These are phyloP conservation scores for Eupithecia inturbata DNA, from an alignment of 2,888 invertebrate genomes.

Conservation along the genomic window DNA sequence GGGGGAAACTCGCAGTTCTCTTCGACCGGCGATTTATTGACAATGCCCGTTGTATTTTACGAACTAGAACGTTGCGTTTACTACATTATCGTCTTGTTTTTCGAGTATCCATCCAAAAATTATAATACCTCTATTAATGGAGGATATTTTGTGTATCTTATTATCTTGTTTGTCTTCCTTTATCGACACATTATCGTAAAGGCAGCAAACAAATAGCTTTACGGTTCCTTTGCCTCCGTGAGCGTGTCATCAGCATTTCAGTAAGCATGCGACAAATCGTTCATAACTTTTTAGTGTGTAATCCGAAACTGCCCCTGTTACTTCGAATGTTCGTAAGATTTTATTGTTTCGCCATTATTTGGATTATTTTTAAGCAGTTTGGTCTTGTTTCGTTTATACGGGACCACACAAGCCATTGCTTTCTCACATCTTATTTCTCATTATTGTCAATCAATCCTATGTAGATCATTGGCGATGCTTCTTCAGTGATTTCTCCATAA, in stretches of 20 bases:
- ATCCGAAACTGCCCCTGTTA: conserved; percentile 30
- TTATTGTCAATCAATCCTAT: neutral
- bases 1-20: conserved; percentile 58
- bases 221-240: conserved; percentile 63
- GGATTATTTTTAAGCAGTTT: conserved; percentile 33
- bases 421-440: conserved; percentile 11
- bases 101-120: conserved; percentile 3
- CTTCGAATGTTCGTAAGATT: conserved; percentile 6
- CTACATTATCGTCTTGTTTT: conserved; percentile 40
- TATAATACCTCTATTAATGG: neutral
- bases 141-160: conserved; percentile 24
- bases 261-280: conserved; percentile 29
- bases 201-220: conserved; percentile 62
- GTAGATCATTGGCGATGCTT: neutral
- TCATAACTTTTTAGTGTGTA: conserved; percentile 32
- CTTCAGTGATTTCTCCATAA: conserved; percentile 5
- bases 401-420: conserved; percentile 38
- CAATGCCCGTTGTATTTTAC: conserved; percentile 46
- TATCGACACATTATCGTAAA: conserved; percentile 62
- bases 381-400: conserved; percentile 28
- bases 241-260: conserved; percentile 44
- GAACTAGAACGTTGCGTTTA: conserved; percentile 24
- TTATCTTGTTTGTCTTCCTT: conserved; percentile 41
- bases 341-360: conserved; percentile 33
- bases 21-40: conserved; percentile 47